Base-by-base conservation (phyloP, 2,797 vertebrate genomes). In the Champsocephalus gunnari region DNA sequence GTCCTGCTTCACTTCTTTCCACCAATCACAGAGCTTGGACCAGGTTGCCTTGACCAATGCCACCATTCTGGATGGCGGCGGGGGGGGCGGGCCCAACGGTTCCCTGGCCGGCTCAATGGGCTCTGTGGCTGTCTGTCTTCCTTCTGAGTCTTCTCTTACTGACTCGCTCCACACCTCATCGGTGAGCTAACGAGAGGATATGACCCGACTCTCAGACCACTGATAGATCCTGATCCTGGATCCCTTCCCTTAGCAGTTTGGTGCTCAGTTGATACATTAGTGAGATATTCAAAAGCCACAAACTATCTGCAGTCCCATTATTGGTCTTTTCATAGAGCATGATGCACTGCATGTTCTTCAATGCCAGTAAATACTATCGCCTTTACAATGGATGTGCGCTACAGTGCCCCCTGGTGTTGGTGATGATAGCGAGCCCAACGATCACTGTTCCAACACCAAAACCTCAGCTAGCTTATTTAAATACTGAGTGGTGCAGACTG, bases 101-200 rank as follows among this genome's bases (percentile, higher is more conserved):
- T 95, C 96, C 92, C 95, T 96, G 95, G 96, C 96, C 87, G 95
- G 94, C 96, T 96, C 95, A 92, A 85, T 93, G 14, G 96, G 96
- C 93, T 96, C 89, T 95, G 93, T 95, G 94, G 92, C 96, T 93
- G 96, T 96, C 96, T 96, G 96, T 96, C 97, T 96, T 96, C 95
- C 97, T 94, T 96, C 96, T 86, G 97, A 97, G 94, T 93, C 96
- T 91, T 96, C 96, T 97, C 92, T 97, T 94, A 94, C 96, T 96
- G 97, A 96, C 94, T 96, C 96, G 89, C 96, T 97, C 88, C 97
- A 96, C 95, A 96, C 95, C 85, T 95, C 96, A 91, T 96, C 95
- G 97, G 97, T 99, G 97, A 98, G 97, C 95, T 83, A 53, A 73
- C 73, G 0, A 41, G 24, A 73, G 79, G 61, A 38, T 7, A 38